Evolutionary conservation across 64 coral and sea anemone species (phyloP).

Genomic region (Orbicella faveolata): DNA sequence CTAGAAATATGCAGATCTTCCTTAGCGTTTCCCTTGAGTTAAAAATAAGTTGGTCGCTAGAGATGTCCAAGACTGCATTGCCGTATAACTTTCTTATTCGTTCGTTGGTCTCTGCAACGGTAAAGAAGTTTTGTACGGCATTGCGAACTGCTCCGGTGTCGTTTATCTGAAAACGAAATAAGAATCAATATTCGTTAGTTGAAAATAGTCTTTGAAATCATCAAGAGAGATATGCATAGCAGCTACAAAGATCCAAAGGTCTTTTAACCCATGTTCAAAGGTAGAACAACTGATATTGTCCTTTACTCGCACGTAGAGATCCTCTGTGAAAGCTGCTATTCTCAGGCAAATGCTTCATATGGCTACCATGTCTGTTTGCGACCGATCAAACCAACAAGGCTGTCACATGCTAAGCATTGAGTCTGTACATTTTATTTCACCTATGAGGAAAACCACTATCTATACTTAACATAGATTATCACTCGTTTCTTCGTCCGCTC

Average conservation of each 20-base stretch:
- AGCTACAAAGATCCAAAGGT: too few relatives aligned
- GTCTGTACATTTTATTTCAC: too few relatives aligned
- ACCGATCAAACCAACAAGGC: too few relatives aligned
- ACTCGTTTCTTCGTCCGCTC: not conserved
- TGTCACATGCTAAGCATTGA: too few relatives aligned
- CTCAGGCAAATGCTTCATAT: too few relatives aligned
- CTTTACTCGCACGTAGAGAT: too few relatives aligned
- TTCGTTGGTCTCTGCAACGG: not conserved
- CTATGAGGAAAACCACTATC: too few relatives aligned
- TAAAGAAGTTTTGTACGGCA: not conserved
- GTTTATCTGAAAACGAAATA: slow-evolving; percentile 7
- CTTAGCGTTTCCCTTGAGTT: slow-evolving; percentile 10
- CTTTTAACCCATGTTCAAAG: too few relatives aligned
- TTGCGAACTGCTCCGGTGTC: not conserved
- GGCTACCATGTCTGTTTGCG: too few relatives aligned
- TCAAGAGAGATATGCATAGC: not conserved
- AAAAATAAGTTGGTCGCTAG: not conserved
- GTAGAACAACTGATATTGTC: too few relatives aligned
- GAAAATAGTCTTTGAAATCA: not conserved
- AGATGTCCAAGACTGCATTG: slow-evolving; percentile 8
- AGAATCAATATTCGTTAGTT: not conserved
- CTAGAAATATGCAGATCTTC: slow-evolving; percentile 11
- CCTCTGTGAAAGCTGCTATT: too few relatives aligned
- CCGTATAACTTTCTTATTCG: slow-evolving; percentile 2
- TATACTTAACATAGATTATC: too few relatives aligned